Conservation (phyloP, 2,888 invertebrate species). For the Rapana venosa region DNA sequence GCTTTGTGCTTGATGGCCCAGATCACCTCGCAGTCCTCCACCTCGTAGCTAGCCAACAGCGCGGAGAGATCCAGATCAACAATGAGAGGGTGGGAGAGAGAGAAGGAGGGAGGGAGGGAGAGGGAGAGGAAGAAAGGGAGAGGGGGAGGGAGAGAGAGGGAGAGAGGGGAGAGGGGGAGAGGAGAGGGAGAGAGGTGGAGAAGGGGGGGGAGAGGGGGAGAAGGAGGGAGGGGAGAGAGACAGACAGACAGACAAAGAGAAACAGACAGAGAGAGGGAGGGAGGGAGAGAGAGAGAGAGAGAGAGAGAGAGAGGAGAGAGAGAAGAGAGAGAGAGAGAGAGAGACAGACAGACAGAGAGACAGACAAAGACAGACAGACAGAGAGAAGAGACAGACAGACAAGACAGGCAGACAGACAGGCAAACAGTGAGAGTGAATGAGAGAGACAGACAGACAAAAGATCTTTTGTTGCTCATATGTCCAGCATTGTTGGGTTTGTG, state of each 20-base stretch:
- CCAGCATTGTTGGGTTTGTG: no score
- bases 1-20: conserved; percentile 97
- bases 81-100: background rate
- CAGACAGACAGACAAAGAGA: background rate
- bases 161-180: background rate
- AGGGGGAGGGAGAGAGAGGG: background rate
- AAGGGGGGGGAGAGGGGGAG: background rate
- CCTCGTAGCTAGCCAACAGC: conserved; percentile 82
- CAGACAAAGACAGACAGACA: background rate
- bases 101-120: background rate
- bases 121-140: background rate
- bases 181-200: background rate
- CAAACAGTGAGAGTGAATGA: background rate
- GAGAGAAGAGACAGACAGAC: background rate
- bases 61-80: background rate
- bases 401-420: no score
- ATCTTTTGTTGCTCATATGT: background rate
- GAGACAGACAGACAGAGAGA: background rate
- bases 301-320: background rate
- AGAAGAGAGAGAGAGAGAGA: background rate
- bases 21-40: conserved; percentile 89
- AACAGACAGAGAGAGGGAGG: background rate
- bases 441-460: background rate
- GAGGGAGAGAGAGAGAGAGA: background rate
- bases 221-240: background rate